phyloP scores from a whole-genome alignment of 2,797 vertebrate genomes.

The Glyptemys insculpta region DNA sequence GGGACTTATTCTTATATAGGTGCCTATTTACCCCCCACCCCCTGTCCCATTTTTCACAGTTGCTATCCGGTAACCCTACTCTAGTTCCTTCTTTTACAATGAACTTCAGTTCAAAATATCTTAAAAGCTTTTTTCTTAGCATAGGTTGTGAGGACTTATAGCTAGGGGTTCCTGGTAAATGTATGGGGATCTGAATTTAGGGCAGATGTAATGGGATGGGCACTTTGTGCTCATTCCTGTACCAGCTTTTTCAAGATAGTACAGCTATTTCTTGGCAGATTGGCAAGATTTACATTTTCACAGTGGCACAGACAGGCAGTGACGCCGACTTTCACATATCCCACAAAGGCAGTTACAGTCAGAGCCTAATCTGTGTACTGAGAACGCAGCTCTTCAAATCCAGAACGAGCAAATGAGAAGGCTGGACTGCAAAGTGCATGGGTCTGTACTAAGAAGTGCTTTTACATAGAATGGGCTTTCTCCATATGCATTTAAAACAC shows the following conservation, averaged over 20 bases:
- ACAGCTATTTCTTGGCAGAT: background rate
- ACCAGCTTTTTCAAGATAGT: background rate
- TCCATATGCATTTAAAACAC: background rate
- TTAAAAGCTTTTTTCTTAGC: background rate
- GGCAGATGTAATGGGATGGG: background rate
- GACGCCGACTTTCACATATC: accelerated
- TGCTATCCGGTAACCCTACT: background rate
- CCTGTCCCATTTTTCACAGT: no score
- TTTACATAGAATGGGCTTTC: background rate
- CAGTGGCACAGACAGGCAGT: background rate
- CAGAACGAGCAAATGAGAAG: accelerated
- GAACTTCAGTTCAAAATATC: background rate
- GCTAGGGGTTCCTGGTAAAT: background rate
- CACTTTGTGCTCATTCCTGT: background rate
- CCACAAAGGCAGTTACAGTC: background rate
- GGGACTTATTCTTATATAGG: no score
- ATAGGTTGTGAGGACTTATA: constrained; percentile 1
- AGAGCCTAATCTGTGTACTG: accelerated
- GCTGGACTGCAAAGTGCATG: accelerated
- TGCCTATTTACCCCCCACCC: no score
- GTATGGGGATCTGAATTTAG: background rate
- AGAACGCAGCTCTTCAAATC: background rate
- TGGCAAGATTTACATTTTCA: background rate
- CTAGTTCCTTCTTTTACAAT: constrained; percentile 54
- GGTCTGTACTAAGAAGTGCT: background rate